These are phyloP conservation scores for Endomychus coccineus DNA, from an alignment of 2,888 invertebrate genomes.

Conservation along the genomic window DNA sequence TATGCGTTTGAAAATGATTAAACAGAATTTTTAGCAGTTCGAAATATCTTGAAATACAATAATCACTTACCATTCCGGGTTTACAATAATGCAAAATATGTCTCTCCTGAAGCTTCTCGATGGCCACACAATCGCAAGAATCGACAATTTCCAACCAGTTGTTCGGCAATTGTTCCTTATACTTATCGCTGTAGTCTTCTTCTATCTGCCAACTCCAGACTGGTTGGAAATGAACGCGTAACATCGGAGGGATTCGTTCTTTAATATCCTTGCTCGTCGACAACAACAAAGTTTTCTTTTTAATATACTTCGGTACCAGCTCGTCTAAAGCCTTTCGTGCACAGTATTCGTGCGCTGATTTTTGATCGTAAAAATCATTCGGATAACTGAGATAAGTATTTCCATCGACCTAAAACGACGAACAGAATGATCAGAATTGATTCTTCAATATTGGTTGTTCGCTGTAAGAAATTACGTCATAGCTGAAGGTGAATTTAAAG, in stretches of 20 bases:
- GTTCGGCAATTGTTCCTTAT: slow-evolving; percentile 58
- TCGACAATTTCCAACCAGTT: slow-evolving; percentile 61
- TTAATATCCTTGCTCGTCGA: slow-evolving; percentile 29
- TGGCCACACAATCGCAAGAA: slow-evolving; percentile 49
- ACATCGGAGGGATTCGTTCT: slow-evolving; percentile 41
- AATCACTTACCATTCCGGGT: slow-evolving; percentile 35
- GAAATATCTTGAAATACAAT: too few relatives aligned
- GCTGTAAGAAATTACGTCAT: too few relatives aligned
- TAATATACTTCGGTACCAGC: slow-evolving; percentile 32
- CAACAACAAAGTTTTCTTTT: slow-evolving; percentile 27
- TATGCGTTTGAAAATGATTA: too few relatives aligned
- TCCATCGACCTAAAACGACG: slow-evolving; percentile 34
- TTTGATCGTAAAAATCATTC: slow-evolving; percentile 37
- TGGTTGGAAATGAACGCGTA: slow-evolving; percentile 39
- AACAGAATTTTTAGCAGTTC: too few relatives aligned
- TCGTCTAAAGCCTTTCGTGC: slow-evolving; percentile 41
- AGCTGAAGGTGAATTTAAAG: too few relatives aligned
- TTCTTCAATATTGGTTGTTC: too few relatives aligned
- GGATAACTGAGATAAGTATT: slow-evolving; percentile 44
- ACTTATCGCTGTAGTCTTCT: slow-evolving; percentile 50
- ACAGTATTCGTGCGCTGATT: slow-evolving; percentile 41
- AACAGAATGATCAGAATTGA: too few relatives aligned
- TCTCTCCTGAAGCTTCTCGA: slow-evolving; percentile 41
- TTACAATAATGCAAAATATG: slow-evolving; percentile 36
- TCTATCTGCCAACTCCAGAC: slow-evolving; percentile 47